Evolutionary conservation across 1,140 invertebrate genomes (phyloP), one percentile per base, ranked within the genome.

Genomic region (Drosophila fuyamai): DNA sequence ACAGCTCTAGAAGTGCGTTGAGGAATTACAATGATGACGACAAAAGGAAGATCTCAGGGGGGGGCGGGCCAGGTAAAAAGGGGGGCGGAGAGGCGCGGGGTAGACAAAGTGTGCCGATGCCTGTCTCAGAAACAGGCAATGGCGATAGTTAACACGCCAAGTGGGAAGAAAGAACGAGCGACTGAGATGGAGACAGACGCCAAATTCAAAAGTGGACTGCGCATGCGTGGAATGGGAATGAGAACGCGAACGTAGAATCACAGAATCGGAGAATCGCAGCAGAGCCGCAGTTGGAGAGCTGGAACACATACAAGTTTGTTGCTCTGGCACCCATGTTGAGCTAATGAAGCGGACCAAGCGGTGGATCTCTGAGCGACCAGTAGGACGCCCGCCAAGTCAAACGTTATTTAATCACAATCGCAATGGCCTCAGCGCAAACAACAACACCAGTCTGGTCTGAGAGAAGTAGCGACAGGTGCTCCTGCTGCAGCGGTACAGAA

Each of bases 321-420:
- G 72, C 46, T 44, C 40, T 65, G 47, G 32, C 36, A 40, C 36
- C 73, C 81, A 77, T 85, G 73, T 81, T 43, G 53, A 73, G 77
- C 75, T 85, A 86, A 85, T 85, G 82, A 86, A 85, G 82, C 82
- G 38, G 75, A 38, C 68, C 63, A 55, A 53, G 43, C 14, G 54
- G 6, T 8, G 16, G 38, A 66, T 6, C 29, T 32, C 29, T 32
- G 29, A 32, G 14, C 54, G 23, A 59, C 60, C 53, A 74, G 61
- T 61, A 48, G 53, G 66, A 48, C 60, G 62, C 74, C 79, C 74
- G 82, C 79, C 75, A 83, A 86, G 82, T 81, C 84, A 88, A 86
- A 83, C 83, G 83, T 88, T 86, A 89, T 88, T 86, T 83, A 88
- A 86, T 89, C 83, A 86, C 83, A 88, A 79, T 88, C 48, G 71